A percentile compares a stretch with the other conserved stretches of the same genome.
Evolutionary conservation across 2,797 vertebrate species (phyloP).

Genomic region (Myotis pilosus): DNA sequence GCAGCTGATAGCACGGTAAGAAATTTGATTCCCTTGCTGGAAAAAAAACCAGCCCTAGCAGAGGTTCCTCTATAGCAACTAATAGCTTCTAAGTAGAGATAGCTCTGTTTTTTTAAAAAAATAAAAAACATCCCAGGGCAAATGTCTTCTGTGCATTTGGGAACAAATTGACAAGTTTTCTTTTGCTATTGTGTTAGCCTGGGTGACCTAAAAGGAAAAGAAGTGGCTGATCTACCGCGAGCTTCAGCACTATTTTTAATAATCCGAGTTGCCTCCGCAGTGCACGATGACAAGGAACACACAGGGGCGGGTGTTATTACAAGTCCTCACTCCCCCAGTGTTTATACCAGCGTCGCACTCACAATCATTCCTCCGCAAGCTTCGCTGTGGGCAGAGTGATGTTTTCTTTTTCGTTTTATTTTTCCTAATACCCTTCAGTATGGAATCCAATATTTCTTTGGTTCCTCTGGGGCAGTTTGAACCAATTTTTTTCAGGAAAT

Average conservation of each 20-base stretch:
- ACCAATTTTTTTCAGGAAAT: constrained; percentile 12
- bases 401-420: constrained; percentile 45
- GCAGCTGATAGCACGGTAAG: constrained; percentile 79
- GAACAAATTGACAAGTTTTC: constrained; percentile 76
- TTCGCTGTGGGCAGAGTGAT: not conserved
- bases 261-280: constrained; percentile 68
- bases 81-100: constrained; percentile 55
- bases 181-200: constrained; percentile 74
- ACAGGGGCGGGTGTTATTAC: constrained; percentile 41
- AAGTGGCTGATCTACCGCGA: constrained; percentile 56
- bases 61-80: constrained; percentile 27
- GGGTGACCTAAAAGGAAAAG: constrained; percentile 60
- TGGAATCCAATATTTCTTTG: constrained; percentile 18
- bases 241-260: constrained; percentile 78
- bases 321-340: constrained; percentile 67
- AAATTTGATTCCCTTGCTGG: constrained; percentile 83
- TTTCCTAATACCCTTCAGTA: constrained; percentile 43
- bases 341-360: constrained; percentile 48
- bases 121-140: constrained; percentile 48
- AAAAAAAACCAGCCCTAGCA: constrained; percentile 44
- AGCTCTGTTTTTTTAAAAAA: not conserved
- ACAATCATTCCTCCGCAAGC: constrained; percentile 68
- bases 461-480: not conserved
- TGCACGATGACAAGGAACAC: constrained; percentile 54
- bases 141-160: constrained; percentile 77